Percentiles rank a stretch among this genome's conserved stretches.
Conservation (phyloP, 2,113 vertebrate species). For the crab-eating macaque (Macaca fascicularis) region DNA sequence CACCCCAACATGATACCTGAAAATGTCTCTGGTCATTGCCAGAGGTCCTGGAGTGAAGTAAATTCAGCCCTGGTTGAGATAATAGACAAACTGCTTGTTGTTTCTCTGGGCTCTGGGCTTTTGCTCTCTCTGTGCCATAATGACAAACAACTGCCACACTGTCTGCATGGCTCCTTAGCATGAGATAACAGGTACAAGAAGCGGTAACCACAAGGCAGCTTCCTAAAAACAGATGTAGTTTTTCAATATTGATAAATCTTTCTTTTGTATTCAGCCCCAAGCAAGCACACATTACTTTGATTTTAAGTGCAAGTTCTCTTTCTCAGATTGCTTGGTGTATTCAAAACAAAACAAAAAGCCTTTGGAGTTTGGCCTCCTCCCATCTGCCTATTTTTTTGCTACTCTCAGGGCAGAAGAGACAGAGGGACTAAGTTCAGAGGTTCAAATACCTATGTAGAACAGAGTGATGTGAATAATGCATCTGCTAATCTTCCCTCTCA, state of each 20-base stretch:
- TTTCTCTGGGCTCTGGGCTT: not conserved
- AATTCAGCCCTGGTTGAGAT: not conserved
- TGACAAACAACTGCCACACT: not conserved
- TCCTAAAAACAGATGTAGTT: not conserved
- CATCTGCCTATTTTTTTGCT: slow-evolving; percentile 6
- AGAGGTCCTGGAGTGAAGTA: not conserved
- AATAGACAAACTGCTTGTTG: not conserved
- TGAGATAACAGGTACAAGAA: not conserved
- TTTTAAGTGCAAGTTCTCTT: slow-evolving; percentile 6
- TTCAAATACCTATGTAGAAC: too few species aligned
- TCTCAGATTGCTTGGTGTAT: not conserved
- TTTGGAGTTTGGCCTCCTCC: not conserved
- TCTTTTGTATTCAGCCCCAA: not conserved
- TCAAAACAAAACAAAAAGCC: slow-evolving; percentile 13
- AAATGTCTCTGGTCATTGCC: not conserved
- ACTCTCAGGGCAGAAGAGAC: not conserved
- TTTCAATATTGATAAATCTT: not conserved
- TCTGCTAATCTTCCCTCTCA: not conserved
- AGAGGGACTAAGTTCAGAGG: not conserved
- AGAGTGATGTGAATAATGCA: not conserved
- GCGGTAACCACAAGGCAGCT: not conserved
- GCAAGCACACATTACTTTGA: not conserved
- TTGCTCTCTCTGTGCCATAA: not conserved
- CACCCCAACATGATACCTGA: not conserved
- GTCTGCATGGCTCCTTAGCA: not conserved